Evolutionary conservation across 2,113 vertebrate species (phyloP).

Genomic region (Crotophaga sulcirostris): DNA sequence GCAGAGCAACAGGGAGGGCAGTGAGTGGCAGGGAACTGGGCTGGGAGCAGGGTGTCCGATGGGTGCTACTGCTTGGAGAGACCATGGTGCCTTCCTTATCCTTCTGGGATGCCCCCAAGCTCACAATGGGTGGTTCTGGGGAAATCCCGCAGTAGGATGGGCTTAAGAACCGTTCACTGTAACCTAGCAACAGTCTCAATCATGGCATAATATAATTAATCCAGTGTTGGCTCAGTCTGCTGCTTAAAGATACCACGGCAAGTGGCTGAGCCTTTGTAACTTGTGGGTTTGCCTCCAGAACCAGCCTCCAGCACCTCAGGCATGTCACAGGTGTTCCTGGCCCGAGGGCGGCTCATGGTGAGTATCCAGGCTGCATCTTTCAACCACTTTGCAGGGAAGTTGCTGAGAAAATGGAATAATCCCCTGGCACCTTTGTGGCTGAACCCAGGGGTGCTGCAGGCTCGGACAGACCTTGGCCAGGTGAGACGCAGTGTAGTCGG

Average conservation of each 20-base stretch:
- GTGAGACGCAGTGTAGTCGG: rapidly evolving
- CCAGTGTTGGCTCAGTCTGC: neutral
- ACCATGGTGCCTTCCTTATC: rapidly evolving
- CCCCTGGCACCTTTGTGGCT: neutral
- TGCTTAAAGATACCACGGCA: neutral
- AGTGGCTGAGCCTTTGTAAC: neutral
- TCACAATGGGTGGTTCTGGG: neutral
- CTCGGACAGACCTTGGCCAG: neutral
- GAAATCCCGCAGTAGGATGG: neutral
- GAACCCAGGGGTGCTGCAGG: rapidly evolving
- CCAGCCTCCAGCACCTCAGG: neutral
- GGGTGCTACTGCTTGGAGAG: neutral
- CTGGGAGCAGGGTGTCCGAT: rapidly evolving
- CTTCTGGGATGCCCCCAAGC: neutral
- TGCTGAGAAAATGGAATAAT: neutral
- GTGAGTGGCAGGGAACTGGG: neutral
- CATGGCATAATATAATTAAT: neutral
- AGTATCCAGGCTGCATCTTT: neutral
- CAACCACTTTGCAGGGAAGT: rapidly evolving
- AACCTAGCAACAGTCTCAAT: constrained; percentile 41
- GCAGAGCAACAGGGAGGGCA: too few relatives aligned
- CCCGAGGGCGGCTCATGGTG: rapidly evolving
- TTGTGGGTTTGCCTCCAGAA: neutral
- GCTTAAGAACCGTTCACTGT: neutral
- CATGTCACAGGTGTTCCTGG: rapidly evolving